Conservation (phyloP, 37 sponge, comb jelly and placozoan species). For the Tethya wilhelma region DNA sequence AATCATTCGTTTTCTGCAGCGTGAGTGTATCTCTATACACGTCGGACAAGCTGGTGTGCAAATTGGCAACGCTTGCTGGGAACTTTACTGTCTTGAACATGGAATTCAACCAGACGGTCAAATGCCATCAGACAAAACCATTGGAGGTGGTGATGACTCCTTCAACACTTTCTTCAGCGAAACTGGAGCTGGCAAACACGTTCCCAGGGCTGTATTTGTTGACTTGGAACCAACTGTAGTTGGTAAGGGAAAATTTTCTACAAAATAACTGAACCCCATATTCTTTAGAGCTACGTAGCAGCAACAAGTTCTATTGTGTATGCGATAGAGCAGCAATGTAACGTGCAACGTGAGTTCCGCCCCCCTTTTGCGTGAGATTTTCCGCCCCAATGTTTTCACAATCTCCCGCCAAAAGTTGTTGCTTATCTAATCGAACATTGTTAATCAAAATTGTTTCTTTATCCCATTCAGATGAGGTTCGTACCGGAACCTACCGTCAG, state of each 20-base stretch:
- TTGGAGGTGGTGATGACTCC: slow-evolving; percentile 97
- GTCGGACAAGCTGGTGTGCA: slow-evolving; percentile 99
- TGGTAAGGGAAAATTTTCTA: too few relatives aligned
- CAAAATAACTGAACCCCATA: too few relatives aligned
- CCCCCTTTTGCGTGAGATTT: too few relatives aligned
- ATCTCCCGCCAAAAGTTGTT: too few relatives aligned
- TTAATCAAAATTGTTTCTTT: too few relatives aligned
- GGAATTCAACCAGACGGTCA: slow-evolving; percentile 99
- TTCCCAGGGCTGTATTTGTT: slow-evolving; percentile 95
- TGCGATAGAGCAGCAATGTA: too few relatives aligned
- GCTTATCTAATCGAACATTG: too few relatives aligned
- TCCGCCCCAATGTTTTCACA: too few relatives aligned
- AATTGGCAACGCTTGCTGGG: slow-evolving; percentile 99
- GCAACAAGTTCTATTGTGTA: too few relatives aligned
- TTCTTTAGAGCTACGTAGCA: too few relatives aligned
- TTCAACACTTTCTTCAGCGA: slow-evolving; percentile 99
- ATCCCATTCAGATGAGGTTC: slow-evolving; percentile 79
- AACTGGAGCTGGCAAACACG: slow-evolving; percentile 98
- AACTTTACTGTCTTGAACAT: slow-evolving; percentile 98
- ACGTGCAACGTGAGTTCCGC: too few relatives aligned
- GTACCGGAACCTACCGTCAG: slow-evolving; percentile 92
- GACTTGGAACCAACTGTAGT: slow-evolving; percentile 99
- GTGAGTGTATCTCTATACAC: slow-evolving; percentile 97
- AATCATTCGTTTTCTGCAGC: slow-evolving; percentile 43
- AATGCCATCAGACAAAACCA: slow-evolving; percentile 97